Base-by-base conservation (phyloP, 2,888 invertebrate genomes). In the Emmelina monodactyla region DNA sequence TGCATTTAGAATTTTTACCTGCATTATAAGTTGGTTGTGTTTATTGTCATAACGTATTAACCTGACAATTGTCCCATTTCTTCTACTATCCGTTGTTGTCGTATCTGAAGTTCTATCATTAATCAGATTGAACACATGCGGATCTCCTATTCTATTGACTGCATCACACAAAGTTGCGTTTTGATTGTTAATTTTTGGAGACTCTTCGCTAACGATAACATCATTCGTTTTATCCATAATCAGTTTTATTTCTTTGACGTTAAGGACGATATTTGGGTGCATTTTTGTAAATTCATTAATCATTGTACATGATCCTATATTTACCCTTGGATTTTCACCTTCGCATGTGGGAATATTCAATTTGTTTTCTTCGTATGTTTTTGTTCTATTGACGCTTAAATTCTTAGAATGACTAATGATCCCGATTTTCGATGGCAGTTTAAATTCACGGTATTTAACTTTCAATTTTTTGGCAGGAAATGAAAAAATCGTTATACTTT, bases 261-360 rank as follows among this genome's bases (percentile, higher is more conserved):
- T 56, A 65, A 49, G 46, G 48, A 44, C 35, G 40, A 45, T 37
- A 50, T 55, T 62, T 10, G 46, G 41, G 36, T 45, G 37, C 28
- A 29, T 2, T 36, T 25, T 28, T 38, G 32, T 32, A 44, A 43
- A 44, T 66, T 73, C 69, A 73, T 76, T 73, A 63, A 64, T 73
- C 58, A 70, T 57, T 46, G 50, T 40, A 45, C 50, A 51, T 58
- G 62, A 69, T 69, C 66, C 66, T 45, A 49, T 76, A 66, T 78
- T 79, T 78, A 62, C 65, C 61, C 63, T 67, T 59, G 65, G 68
- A 76, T 79, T 78, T 78, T 78, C 79, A 75, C 79, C 72, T 76
- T 65, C 62, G 56, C 54, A 64, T 76, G 76, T 73, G 78, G 76
- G 76, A 72, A 73, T 71, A 69, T 65, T 62, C 69, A 76, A 79